Conservation (phyloP, 2,888 invertebrate genomes). For the Dynastes maya region DNA sequence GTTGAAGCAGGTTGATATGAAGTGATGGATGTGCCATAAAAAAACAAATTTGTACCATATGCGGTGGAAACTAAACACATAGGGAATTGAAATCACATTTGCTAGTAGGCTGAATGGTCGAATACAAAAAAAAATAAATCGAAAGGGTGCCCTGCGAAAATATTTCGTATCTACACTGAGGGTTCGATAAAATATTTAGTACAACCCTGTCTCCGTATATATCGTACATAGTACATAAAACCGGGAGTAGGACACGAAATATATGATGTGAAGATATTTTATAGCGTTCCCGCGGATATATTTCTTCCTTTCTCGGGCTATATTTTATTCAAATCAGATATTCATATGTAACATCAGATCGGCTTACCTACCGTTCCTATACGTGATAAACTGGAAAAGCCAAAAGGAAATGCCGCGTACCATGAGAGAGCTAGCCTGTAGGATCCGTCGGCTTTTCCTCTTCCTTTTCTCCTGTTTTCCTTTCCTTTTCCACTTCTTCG, state of each 20-base stretch:
- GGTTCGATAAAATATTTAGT: not conserved
- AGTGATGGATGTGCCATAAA: too few species aligned
- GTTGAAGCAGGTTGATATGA: too few species aligned
- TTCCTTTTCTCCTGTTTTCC: slow-evolving; percentile 2
- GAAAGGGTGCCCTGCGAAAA: too few species aligned
- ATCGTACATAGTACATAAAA: slow-evolving; percentile 29
- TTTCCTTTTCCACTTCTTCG: slow-evolving; percentile 1
- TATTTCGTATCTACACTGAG: too few species aligned
- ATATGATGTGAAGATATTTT: slow-evolving; percentile 46
- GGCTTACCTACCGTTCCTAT: slow-evolving; percentile 55
- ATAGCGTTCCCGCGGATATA: slow-evolving; percentile 47
- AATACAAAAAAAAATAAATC: too few species aligned
- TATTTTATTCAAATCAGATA: slow-evolving; percentile 61
- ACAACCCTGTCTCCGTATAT: slow-evolving; percentile 14
- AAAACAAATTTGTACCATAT: too few species aligned
- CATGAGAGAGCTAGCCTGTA: slow-evolving; percentile 23
- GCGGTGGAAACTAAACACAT: too few species aligned
- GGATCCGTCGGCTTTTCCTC: slow-evolving; percentile 9
- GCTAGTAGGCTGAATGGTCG: too few species aligned
- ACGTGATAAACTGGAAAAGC: slow-evolving; percentile 56
- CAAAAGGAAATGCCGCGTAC: slow-evolving; percentile 50
- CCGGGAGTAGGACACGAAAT: slow-evolving; percentile 42
- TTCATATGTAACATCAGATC: slow-evolving; percentile 59
- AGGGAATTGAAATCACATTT: too few species aligned
- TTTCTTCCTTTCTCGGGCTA: slow-evolving; percentile 52